phyloP scores from a whole-genome alignment of 1,140 invertebrate genomes.

The Musca vetustissima region DNA sequence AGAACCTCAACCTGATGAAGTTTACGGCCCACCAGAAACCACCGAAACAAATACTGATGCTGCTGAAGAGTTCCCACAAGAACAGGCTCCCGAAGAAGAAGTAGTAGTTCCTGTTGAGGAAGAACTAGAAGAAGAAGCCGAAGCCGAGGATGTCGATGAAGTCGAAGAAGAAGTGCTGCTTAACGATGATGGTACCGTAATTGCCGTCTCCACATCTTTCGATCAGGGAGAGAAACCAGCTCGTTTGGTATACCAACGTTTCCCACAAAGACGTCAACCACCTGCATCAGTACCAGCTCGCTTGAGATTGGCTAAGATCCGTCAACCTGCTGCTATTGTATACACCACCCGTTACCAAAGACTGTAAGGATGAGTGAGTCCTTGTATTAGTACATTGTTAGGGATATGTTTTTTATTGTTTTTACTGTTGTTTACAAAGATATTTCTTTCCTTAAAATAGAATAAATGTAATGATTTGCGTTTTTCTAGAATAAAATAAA shows the following conservation, averaged over 20 bases:
- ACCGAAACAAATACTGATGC: neutral
- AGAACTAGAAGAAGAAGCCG: neutral
- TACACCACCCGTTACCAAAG: conserved; percentile 6
- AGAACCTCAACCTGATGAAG: neutral
- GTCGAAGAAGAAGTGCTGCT: neutral
- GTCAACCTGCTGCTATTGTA: neutral
- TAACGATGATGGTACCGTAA: neutral
- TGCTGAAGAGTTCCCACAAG: neutral
- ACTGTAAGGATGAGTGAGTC: neutral
- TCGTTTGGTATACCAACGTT: conserved; percentile 9
- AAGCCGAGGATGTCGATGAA: conserved; percentile 7
- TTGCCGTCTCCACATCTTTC: neutral
- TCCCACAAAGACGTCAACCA: conserved; percentile 13
- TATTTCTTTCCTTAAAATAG: too few species aligned
- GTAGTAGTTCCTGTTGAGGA: neutral
- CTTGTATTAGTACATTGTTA: neutral
- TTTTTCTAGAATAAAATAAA: too few species aligned
- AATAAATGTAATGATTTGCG: too few species aligned
- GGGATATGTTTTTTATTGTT: too few species aligned
- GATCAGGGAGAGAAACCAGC: neutral
- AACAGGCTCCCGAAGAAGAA: too few species aligned
- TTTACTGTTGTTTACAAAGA: too few species aligned
- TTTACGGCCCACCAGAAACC: conserved; percentile 11
- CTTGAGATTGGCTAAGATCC: neutral
- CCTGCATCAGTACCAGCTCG: neutral